Evolutionary conservation across 2,888 invertebrate genomes (phyloP).

Genomic region (Cheilosia variabilis): DNA sequence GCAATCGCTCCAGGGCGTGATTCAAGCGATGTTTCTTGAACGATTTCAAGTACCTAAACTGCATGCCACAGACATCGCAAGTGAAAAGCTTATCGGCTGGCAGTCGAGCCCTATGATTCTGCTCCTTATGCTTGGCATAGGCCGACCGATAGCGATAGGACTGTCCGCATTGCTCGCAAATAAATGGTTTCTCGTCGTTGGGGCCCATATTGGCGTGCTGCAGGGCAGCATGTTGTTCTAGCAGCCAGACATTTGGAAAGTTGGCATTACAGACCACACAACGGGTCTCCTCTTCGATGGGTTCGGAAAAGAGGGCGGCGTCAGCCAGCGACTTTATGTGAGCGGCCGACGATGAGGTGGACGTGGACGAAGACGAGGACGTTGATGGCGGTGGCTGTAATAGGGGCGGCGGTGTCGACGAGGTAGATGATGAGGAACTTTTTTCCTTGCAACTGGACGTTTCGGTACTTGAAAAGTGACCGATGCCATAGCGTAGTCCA

Average conservation of each 20-base stretch:
- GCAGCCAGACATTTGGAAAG: conserved; percentile 93
- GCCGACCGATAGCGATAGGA: conserved; percentile 95
- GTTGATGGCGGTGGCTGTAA: conserved; percentile 77
- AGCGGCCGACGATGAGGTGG: conserved; percentile 80
- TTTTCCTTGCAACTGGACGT: conserved; percentile 83
- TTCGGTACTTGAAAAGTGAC: conserved; percentile 78
- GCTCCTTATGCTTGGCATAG: conserved; percentile 92
- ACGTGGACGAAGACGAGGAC: conserved; percentile 83
- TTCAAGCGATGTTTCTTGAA: conserved; percentile 95
- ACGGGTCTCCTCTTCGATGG: conserved; percentile 85
- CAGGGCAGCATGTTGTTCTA: conserved; percentile 93
- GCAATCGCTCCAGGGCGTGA: conserved; percentile 92
- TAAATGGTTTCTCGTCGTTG: conserved; percentile 93
- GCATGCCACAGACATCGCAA: conserved; percentile 96
- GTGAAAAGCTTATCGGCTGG: conserved; percentile 96
- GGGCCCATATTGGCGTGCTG: conserved; percentile 89
- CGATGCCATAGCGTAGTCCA: conserved; percentile 78
- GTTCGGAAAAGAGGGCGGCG: conserved; percentile 81
- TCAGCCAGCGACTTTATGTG: conserved; percentile 76
- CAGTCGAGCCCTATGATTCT: conserved; percentile 93
- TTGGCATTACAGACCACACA: conserved; percentile 94
- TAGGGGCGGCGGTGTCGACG: conserved; percentile 82
- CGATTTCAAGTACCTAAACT: conserved; percentile 94
- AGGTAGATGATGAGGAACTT: conserved; percentile 84
- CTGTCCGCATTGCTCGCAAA: conserved; percentile 96